Percentiles rank a stretch among this genome's conserved stretches.
These are phyloP conservation scores for Hermatobates lingyangjiaoensis DNA, from an alignment of 1,140 invertebrate species.

Conservation along the genomic window DNA sequence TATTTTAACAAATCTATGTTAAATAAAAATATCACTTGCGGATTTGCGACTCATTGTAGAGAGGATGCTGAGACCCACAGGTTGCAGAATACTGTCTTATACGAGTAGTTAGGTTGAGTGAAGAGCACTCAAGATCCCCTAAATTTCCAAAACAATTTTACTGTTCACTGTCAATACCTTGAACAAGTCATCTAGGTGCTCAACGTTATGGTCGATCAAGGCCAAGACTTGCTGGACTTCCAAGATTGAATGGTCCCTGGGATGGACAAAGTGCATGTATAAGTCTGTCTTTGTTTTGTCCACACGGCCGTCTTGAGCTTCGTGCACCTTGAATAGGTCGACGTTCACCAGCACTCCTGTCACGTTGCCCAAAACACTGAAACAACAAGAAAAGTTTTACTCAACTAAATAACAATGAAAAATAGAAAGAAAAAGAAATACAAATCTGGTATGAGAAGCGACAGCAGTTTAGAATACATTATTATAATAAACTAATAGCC, in stretches of 20 bases:
- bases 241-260: slow-evolving; percentile 73
- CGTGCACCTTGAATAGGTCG: slow-evolving; percentile 80
- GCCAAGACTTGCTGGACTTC: slow-evolving; percentile 67
- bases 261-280: slow-evolving; percentile 80
- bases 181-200: slow-evolving; percentile 68
- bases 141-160: too few relatives aligned
- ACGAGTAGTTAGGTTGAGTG: neutral
- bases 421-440: slow-evolving; percentile 3
- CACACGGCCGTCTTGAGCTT: slow-evolving; percentile 76
- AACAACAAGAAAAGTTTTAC: slow-evolving; percentile 20
- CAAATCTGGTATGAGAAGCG: neutral
- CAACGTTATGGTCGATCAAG: slow-evolving; percentile 78
- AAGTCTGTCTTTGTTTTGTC: slow-evolving; percentile 88
- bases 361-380: slow-evolving; percentile 56
- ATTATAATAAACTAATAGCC: neutral
- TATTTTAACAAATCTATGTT: too few relatives aligned
- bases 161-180: slow-evolving; percentile 46
- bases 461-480: neutral
- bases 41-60: too few relatives aligned
- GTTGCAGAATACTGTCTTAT: too few relatives aligned
- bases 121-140: neutral
- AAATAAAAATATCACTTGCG: too few relatives aligned
- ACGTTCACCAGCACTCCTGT: slow-evolving; percentile 83
- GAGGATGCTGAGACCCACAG: too few relatives aligned
- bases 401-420: neutral